Conservation (phyloP, 2,113 vertebrate species). For the Cranoglanis bouderius region DNA sequence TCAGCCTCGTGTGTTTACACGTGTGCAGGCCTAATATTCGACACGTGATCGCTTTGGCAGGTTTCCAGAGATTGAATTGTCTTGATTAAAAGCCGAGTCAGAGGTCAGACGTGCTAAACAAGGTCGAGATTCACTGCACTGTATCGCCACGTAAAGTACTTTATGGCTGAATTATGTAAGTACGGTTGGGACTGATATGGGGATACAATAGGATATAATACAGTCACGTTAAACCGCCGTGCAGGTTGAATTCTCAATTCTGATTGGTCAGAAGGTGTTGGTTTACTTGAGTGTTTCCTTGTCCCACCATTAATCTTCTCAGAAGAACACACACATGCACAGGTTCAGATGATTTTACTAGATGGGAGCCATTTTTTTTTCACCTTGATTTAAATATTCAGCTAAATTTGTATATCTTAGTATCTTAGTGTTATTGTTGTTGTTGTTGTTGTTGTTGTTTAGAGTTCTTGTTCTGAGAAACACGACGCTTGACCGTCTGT, state of each 20-base stretch:
- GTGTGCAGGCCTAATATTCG: neutral
- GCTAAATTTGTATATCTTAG: neutral
- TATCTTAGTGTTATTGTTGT: neutral
- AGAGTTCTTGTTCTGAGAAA: constrained; percentile 28
- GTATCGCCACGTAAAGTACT: neutral
- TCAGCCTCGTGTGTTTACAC: neutral
- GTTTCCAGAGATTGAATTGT: neutral
- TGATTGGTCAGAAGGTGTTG: constrained; percentile 17
- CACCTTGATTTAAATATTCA: neutral
- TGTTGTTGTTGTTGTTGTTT: constrained; percentile 23
- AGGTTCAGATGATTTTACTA: constrained; percentile 52
- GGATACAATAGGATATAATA: too few species aligned
- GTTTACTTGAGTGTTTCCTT: constrained; percentile 21
- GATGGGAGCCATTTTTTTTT: constrained; percentile 57
- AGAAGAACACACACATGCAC: constrained; percentile 46
- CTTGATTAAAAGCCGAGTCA: neutral
- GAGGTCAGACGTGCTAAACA: neutral
- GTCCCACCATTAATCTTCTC: constrained; percentile 71
- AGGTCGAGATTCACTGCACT: neutral
- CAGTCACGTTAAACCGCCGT: neutral
- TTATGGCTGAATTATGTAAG: neutral
- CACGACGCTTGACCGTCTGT: constrained; percentile 7
- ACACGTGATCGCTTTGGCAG: neutral
- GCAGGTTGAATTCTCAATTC: neutral
- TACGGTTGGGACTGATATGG: too few species aligned